Evolutionary conservation across 2,888 invertebrate species (phyloP).

Genomic region (Lissocephala sabroskyi): DNA sequence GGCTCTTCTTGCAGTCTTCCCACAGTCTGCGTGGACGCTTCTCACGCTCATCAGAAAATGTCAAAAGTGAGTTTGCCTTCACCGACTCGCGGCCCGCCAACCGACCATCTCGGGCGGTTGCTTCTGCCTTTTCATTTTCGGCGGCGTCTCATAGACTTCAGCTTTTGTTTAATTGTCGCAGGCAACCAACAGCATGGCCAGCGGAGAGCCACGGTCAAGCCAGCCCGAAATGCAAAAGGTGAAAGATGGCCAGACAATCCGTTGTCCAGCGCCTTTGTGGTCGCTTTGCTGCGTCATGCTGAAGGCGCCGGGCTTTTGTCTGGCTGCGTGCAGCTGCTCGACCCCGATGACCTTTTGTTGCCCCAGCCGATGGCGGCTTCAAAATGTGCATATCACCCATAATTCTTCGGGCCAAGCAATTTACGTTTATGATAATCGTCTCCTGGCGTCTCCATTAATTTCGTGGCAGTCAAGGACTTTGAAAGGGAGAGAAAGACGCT

Average conservation of each 20-base stretch:
- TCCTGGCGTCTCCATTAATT: too few species aligned
- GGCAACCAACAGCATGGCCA: constrained; percentile 16
- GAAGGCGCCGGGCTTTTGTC: constrained; percentile 41
- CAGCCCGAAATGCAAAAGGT: constrained; percentile 31
- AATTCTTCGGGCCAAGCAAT: constrained; percentile 21
- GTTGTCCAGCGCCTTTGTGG: constrained; percentile 19
- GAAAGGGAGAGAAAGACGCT: constrained; percentile 17
- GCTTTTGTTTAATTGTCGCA: constrained; percentile 27
- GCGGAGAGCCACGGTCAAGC: constrained; percentile 44
- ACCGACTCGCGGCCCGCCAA: too few species aligned
- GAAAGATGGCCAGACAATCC: constrained; percentile 39
- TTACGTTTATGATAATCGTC: constrained; percentile 63
- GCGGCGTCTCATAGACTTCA: background rate
- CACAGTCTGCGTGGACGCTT: constrained; percentile 24
- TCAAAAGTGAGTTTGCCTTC: constrained; percentile 45
- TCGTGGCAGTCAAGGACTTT: constrained; percentile 54
- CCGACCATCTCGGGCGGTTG: too few species aligned
- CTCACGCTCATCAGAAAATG: constrained; percentile 65
- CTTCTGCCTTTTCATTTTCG: background rate
- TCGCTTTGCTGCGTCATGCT: constrained; percentile 58
- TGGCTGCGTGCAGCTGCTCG: constrained; percentile 15
- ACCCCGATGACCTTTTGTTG: constrained; percentile 51
- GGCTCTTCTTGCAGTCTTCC: too few species aligned
- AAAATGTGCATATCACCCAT: constrained; percentile 47
- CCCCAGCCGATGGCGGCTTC: constrained; percentile 24